Conservation (phyloP, 1,140 invertebrate species). For the Saxidomus purpurata region DNA sequence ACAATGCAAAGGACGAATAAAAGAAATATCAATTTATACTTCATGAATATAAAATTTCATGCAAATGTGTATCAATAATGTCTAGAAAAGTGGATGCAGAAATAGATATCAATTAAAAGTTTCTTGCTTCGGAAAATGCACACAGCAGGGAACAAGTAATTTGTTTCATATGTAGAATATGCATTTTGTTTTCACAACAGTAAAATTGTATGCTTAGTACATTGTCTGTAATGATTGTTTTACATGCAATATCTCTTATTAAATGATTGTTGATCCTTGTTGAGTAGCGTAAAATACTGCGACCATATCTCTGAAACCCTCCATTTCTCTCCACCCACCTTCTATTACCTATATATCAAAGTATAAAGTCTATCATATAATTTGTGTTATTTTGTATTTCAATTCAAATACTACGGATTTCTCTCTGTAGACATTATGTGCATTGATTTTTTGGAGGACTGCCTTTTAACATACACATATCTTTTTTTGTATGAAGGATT, state of each 20-base stretch:
- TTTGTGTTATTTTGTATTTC: too few relatives aligned
- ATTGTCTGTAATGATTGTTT: neutral
- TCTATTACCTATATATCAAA: slow-evolving; percentile 4
- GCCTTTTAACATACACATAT: too few relatives aligned
- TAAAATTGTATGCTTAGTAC: neutral
- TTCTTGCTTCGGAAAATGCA: neutral
- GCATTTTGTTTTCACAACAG: neutral
- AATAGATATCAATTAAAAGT: neutral
- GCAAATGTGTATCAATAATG: neutral
- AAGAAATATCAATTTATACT: slow-evolving; percentile 27
- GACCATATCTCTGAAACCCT: slow-evolving; percentile 24
- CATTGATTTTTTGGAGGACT: too few relatives aligned
- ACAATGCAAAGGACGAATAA: slow-evolving; percentile 39
- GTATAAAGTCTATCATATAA: neutral
- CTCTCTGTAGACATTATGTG: too few relatives aligned
- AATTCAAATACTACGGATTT: too few relatives aligned
- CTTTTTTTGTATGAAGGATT: too few relatives aligned
- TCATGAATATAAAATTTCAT: neutral
- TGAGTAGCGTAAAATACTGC: slow-evolving; percentile 43
- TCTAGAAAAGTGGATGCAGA: neutral
- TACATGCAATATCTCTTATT: slow-evolving; percentile 38
- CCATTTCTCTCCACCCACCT: slow-evolving; percentile 23
- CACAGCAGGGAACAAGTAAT: neutral
- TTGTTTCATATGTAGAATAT: neutral
- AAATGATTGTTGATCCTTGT: slow-evolving; percentile 35